Percentiles rank a stretch among this genome's conserved stretches.
Conservation (phyloP, 2,888 invertebrate genomes). For the Drosophila kambysellisi region DNA sequence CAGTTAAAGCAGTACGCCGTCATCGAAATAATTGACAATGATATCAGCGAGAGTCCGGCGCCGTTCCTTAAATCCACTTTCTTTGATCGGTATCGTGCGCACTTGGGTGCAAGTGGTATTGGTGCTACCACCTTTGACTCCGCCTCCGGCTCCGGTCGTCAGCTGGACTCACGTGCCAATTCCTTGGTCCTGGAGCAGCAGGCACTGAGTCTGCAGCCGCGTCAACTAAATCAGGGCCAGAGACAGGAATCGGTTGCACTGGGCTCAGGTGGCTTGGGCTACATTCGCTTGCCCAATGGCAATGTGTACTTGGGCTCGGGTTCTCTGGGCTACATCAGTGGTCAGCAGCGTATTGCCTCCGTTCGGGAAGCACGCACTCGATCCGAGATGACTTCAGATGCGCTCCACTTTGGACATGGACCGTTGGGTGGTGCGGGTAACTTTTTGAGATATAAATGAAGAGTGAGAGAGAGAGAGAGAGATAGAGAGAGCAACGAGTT, state of each 20-base stretch:
- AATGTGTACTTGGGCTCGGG: slow-evolving; percentile 85
- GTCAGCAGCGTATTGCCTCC: slow-evolving; percentile 77
- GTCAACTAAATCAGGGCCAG: slow-evolving; percentile 26
- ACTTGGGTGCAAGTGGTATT: slow-evolving; percentile 59
- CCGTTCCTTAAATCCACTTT: slow-evolving; percentile 78
- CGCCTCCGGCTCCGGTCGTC: slow-evolving; percentile 44
- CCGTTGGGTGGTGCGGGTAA: slow-evolving; percentile 70
- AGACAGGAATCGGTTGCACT: slow-evolving; percentile 78
- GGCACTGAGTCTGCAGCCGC: slow-evolving; percentile 52
- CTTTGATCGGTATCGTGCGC: slow-evolving; percentile 75
- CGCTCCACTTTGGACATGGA: slow-evolving; percentile 83
- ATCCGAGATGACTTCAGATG: slow-evolving; percentile 77
- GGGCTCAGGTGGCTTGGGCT: slow-evolving; percentile 85
- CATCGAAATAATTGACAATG: slow-evolving; percentile 84
- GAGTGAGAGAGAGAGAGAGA: background rate
- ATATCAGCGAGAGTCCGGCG: slow-evolving; percentile 75
- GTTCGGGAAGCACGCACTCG: slow-evolving; percentile 81
- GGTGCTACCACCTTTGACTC: slow-evolving; percentile 26
- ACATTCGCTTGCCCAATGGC: slow-evolving; percentile 84
- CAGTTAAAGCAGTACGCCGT: slow-evolving; percentile 85
- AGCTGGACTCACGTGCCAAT: slow-evolving; percentile 71
- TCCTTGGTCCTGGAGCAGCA: slow-evolving; percentile 64
- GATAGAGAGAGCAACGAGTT: slow-evolving; percentile 9
- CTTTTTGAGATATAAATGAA: slow-evolving; percentile 63
- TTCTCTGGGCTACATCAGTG: slow-evolving; percentile 84